Conservation (phyloP, 2,888 invertebrate genomes). For the Cephus sareptanus region DNA sequence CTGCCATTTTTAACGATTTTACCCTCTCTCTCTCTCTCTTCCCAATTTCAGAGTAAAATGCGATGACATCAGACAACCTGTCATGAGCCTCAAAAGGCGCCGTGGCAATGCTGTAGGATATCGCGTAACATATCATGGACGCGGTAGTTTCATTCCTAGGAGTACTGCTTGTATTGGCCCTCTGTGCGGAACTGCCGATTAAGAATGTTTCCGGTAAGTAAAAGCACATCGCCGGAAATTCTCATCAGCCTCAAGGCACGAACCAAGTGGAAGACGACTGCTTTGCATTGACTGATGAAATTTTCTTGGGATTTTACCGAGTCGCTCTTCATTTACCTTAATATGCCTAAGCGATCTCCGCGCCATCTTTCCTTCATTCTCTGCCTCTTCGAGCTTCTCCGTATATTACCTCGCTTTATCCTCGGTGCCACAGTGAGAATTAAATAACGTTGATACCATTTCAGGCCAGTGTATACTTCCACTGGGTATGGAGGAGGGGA, state of each 20-base stretch:
- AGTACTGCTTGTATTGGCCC: constrained; percentile 49
- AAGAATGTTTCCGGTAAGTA: constrained; percentile 55
- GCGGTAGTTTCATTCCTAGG: constrained; percentile 53
- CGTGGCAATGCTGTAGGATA: constrained; percentile 47
- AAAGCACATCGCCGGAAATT: constrained; percentile 22
- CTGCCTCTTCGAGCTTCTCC: neutral
- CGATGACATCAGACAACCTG: constrained; percentile 40
- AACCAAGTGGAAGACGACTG: neutral
- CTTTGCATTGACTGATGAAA: neutral
- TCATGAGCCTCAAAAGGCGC: constrained; percentile 50
- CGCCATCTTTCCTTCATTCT: neutral
- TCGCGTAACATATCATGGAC: constrained; percentile 58
- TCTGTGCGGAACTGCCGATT: constrained; percentile 49
- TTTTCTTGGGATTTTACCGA: neutral
- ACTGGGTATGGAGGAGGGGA: constrained; percentile 89
- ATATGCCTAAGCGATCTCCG: neutral
- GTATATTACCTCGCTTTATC: neutral
- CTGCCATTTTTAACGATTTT: neutral
- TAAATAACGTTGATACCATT: constrained; percentile 45
- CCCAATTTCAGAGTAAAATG: constrained; percentile 46
- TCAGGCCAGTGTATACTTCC: constrained; percentile 78
- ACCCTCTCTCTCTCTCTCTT: constrained; percentile 11
- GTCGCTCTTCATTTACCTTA: neutral
- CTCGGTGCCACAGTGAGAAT: constrained; percentile 19
- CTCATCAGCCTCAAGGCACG: neutral